Percentiles rank a stretch among this genome's conserved stretches.
Evolutionary conservation across 2,888 invertebrate genomes (phyloP).

Genomic region (Nymphalis urticae): DNA sequence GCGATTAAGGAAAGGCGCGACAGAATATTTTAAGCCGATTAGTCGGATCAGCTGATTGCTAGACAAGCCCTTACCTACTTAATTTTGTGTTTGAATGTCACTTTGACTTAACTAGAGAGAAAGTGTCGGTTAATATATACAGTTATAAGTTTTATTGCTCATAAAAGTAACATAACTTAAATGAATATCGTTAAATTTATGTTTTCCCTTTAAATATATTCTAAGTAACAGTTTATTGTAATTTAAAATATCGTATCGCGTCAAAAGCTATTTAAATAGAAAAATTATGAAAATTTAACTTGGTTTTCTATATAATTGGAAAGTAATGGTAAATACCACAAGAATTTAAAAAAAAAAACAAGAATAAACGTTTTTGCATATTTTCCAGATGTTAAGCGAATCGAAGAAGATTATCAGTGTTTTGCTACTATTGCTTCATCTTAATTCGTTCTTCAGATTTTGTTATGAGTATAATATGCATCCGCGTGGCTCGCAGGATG

Average conservation of each 20-base stretch:
- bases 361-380: no score
- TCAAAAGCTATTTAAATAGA: no score
- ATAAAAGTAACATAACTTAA: not conserved
- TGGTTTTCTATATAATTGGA: no score
- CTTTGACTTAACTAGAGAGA: constrained; percentile 8
- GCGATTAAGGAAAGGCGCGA: constrained; percentile 23
- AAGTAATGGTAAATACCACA: no score
- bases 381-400: no score
- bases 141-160: not conserved
- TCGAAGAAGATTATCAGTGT: no score
- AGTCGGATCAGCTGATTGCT: constrained; percentile 33
- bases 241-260: not conserved
- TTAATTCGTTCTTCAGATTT: not conserved
- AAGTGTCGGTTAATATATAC: not conserved
- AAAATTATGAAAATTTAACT: no score
- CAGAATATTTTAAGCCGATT: constrained; percentile 32
- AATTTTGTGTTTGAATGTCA: constrained; percentile 30
- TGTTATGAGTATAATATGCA: not conserved
- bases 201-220: no score
- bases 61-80: constrained; percentile 31
- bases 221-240: no score
- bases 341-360: no score
- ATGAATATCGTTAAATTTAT: not conserved
- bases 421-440: not conserved
- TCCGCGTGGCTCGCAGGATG: constrained; percentile 51